Conservation (phyloP, 2,113 vertebrate species). For the Melanerpes formicivorus region DNA sequence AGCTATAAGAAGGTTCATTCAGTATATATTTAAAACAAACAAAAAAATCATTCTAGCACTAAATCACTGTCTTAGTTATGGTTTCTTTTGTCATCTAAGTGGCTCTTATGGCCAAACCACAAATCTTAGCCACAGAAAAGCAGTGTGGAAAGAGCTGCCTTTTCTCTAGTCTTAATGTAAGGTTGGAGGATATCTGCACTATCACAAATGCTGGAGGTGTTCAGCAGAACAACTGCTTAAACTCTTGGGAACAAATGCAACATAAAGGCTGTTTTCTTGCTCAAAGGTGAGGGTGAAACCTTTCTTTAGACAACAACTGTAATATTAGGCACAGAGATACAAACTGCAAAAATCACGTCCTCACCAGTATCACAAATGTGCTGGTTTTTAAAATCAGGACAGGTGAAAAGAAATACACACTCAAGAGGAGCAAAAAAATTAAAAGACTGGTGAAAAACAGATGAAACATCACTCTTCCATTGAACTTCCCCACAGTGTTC, state of each 20-base stretch:
- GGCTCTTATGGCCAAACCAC: constrained; percentile 47
- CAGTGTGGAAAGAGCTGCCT: neutral
- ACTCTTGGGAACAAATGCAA: neutral
- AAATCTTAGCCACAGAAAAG: constrained; percentile 26
- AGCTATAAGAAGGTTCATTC: constrained; percentile 59
- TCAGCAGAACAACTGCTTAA: neutral
- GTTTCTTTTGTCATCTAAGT: constrained; percentile 65
- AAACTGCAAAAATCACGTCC: neutral
- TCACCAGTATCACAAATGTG: fast-evolving
- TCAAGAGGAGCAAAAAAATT: neutral
- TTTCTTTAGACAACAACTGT: neutral
- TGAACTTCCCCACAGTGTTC: neutral
- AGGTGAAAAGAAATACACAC: neutral
- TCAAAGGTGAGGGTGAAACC: neutral
- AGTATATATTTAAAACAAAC: constrained; percentile 16
- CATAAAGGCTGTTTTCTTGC: neutral
- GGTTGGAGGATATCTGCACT: neutral
- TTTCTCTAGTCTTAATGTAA: neutral
- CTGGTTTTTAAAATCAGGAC: neutral
- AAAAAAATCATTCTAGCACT: constrained; percentile 53
- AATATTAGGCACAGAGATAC: neutral
- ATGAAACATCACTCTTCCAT: neutral
- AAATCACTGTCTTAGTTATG: constrained; percentile 46
- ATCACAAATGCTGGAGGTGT: neutral
- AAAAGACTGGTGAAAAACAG: neutral